Evolutionary conservation across 2,113 vertebrate species (phyloP), one percentile per base, ranked within the genome.

Genomic region (Hippocampus mohnikei): DNA sequence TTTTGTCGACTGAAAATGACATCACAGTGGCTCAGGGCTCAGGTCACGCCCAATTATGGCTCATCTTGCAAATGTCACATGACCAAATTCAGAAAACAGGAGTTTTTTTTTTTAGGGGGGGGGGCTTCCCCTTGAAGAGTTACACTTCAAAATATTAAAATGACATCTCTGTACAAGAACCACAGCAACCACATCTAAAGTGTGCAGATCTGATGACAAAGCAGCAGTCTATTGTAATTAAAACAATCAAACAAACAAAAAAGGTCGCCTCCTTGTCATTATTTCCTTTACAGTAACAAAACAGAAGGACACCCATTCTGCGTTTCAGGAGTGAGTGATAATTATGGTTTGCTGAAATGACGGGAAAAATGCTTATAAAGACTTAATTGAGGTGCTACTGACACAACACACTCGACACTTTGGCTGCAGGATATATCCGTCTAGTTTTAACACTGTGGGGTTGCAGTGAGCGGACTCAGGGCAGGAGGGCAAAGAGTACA

Each of bases 101-200:
- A 37, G 33, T 6, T 42, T 42, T 33, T 33, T 4, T 33, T 33
- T 37, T 5, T 0, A 0, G 33, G 33, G 33, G 33, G 33, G 33
- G 33, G 33, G 5, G 1, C 5, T 42, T 42, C 8, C 83, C 82
- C 23, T 87, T 80, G 77, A 84, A 76, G 83, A 86, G 84, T 56
- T 63, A 81, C 85, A 87, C 88, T 91, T 88, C 81, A 85, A 80
- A 69, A 90, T 84, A 79, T 80, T 87, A 74, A 87, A 91, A 91
- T 89, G 78, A 89, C 79, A 74, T 80, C 86, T 86, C 70, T 73
- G 72, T 68, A 75, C 67, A 85, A 86, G 92, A 86, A 91, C 88
- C 88, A 88, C 80, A 83, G 90, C 82, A 88, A 91, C 88, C 76
- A 69, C 79, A 89, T 87, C 73, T 76, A 80, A 88, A 80, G 77